A percentile compares a stretch with the other conserved stretches of the same genome.
Evolutionary conservation across 2,797 vertebrate genomes (phyloP).

Genomic region (Ataeniobius toweri): DNA sequence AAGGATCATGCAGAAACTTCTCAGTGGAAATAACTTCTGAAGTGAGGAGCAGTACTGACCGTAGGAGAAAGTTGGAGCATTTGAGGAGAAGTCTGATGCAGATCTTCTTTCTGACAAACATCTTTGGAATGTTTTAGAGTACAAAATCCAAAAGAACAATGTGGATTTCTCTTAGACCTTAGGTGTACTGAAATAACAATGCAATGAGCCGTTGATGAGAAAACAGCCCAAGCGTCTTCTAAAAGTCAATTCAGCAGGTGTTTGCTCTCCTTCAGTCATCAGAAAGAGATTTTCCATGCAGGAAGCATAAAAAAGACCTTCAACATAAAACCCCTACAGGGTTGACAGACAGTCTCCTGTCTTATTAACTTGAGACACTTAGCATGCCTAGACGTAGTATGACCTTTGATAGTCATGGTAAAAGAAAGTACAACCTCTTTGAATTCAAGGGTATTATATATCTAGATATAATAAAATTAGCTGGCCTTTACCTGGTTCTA

Average conservation of each 20-base stretch:
- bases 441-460: neutral
- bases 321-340: slow-evolving; percentile 43
- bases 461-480: slow-evolving; percentile 5
- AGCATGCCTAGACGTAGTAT: slow-evolving; percentile 37
- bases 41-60: slow-evolving; percentile 47
- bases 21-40: slow-evolving; percentile 62
- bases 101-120: neutral
- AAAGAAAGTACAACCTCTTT: neutral
- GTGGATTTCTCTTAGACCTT: slow-evolving; percentile 60
- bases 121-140: slow-evolving; percentile 37
- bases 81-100: neutral
- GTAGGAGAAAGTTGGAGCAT: neutral
- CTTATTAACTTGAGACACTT: slow-evolving; percentile 42
- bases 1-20: slow-evolving; percentile 65
- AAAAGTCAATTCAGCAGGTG: slow-evolving; percentile 37
- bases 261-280: slow-evolving; percentile 56
- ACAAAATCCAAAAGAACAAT: slow-evolving; percentile 60
- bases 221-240: slow-evolving; percentile 48
- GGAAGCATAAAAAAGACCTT: slow-evolving; percentile 59
- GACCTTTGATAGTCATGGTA: slow-evolving; percentile 41
- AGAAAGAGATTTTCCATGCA: slow-evolving; percentile 56
- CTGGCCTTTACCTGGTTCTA: slow-evolving; percentile 2
- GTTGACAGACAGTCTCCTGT: slow-evolving; percentile 35
- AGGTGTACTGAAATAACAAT: slow-evolving; percentile 60
- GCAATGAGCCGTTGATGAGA: slow-evolving; percentile 58